These are phyloP conservation scores for Chlamydotis undulata DNA, from an alignment of 2,113 vertebrate genomes.

Conservation along the genomic window DNA sequence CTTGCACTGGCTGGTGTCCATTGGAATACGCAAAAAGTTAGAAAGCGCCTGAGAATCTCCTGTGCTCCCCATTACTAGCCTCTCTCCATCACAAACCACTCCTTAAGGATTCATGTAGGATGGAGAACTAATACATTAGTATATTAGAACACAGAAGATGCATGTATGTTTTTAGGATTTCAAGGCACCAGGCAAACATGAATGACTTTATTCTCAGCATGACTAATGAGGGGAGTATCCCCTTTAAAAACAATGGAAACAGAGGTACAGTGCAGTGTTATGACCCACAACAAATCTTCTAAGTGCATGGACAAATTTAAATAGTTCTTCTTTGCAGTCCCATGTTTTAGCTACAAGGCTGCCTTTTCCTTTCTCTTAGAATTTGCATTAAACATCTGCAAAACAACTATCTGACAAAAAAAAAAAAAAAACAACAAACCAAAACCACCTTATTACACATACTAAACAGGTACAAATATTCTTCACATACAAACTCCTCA, in stretches of 20 bases:
- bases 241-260: background rate
- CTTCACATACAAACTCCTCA: background rate
- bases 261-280: background rate
- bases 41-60: background rate
- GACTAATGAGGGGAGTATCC: background rate
- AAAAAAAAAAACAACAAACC: background rate
- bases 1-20: background rate
- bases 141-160: background rate
- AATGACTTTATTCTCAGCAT: background rate
- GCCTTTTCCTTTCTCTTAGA: background rate
- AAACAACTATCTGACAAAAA: background rate
- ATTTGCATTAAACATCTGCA: background rate
- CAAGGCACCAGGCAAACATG: background rate
- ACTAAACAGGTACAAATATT: background rate
- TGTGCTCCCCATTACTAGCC: background rate
- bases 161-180: background rate
- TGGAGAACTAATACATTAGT: background rate
- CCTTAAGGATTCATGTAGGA: background rate
- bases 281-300: background rate
- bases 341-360: background rate
- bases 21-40: background rate
- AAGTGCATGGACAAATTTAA: background rate
- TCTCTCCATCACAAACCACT: background rate
- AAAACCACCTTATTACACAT: background rate
- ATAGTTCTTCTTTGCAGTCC: background rate